A percentile compares a stretch with the other conserved stretches of the same genome.
Conservation (phyloP, 2,113 vertebrate genomes). For the Notechis scutatus region DNA sequence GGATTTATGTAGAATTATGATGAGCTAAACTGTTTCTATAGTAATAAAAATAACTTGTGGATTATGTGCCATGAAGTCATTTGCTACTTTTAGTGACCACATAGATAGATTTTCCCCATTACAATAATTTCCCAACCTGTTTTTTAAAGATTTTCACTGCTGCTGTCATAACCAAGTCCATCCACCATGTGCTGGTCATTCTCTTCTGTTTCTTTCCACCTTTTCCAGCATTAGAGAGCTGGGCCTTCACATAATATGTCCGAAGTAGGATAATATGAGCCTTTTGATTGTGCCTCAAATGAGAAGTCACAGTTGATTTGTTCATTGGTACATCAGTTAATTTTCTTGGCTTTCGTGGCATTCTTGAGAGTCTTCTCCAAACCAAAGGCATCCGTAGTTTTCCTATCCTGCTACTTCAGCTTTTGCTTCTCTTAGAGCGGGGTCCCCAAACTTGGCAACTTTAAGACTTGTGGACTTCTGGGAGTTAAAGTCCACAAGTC, state of each 20-base stretch:
- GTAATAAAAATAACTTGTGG: background rate
- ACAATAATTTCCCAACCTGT: background rate
- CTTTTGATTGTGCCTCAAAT: background rate
- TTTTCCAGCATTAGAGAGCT: background rate
- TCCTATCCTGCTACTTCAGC: background rate
- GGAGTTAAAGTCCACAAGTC: too few relatives aligned
- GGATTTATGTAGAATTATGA: background rate
- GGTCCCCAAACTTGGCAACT: too few relatives aligned
- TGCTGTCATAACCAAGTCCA: background rate
- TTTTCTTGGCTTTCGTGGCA: background rate
- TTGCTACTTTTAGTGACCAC: background rate
- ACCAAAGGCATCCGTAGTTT: background rate
- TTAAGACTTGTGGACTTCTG: too few relatives aligned
- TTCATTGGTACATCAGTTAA: background rate
- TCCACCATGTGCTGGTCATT: background rate
- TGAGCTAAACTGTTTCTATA: background rate
- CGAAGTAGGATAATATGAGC: background rate
- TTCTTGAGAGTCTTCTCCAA: background rate
- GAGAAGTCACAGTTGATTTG: background rate
- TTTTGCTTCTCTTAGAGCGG: background rate
- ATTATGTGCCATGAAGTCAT: background rate
- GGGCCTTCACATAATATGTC: background rate
- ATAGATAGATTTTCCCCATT: background rate
- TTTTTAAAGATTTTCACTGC: background rate
- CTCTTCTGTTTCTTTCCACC: background rate